Evolutionary conservation across 2,888 invertebrate species (phyloP).

Genomic region (Heteromurus nitidus): DNA sequence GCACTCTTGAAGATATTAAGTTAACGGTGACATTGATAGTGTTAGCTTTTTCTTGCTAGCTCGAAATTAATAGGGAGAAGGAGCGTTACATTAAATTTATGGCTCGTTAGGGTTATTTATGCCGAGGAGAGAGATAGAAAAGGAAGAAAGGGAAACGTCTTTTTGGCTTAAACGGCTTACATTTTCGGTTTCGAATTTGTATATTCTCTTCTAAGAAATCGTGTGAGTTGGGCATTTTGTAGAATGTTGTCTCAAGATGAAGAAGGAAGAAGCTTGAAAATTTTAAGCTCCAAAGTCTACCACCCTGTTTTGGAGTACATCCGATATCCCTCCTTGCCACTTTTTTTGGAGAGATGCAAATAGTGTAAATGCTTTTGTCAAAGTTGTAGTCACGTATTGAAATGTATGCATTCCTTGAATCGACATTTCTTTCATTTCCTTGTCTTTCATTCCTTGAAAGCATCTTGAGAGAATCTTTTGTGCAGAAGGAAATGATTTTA

Average conservation of each 20-base stretch:
- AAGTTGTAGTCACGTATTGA: background rate
- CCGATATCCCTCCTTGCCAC: background rate
- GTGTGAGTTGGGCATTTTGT: background rate
- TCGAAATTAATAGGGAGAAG: slow-evolving; percentile 69
- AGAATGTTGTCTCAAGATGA: too few species aligned
- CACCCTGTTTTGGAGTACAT: too few species aligned
- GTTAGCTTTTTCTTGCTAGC: background rate
- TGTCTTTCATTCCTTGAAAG: slow-evolving; percentile 36
- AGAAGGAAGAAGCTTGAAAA: too few species aligned
- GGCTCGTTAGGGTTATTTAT: slow-evolving; percentile 72
- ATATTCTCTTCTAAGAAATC: background rate
- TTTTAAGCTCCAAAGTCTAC: too few species aligned
- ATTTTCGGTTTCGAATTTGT: slow-evolving; percentile 14
- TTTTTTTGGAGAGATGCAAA: background rate
- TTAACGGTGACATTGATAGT: slow-evolving; percentile 1
- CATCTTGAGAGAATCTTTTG: slow-evolving; percentile 49
- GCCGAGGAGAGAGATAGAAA: slow-evolving; percentile 42
- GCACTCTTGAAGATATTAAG: background rate
- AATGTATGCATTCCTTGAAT: slow-evolving; percentile 5
- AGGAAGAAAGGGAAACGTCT: background rate
- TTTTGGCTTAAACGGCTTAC: background rate
- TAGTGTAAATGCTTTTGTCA: slow-evolving; percentile 10
- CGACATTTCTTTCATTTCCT: slow-evolving; percentile 30
- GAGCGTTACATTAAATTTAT: slow-evolving; percentile 68
- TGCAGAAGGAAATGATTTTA: slow-evolving; percentile 16